Conservation (phyloP, 2,797 vertebrate species). For the Apogon hyalosoma region DNA sequence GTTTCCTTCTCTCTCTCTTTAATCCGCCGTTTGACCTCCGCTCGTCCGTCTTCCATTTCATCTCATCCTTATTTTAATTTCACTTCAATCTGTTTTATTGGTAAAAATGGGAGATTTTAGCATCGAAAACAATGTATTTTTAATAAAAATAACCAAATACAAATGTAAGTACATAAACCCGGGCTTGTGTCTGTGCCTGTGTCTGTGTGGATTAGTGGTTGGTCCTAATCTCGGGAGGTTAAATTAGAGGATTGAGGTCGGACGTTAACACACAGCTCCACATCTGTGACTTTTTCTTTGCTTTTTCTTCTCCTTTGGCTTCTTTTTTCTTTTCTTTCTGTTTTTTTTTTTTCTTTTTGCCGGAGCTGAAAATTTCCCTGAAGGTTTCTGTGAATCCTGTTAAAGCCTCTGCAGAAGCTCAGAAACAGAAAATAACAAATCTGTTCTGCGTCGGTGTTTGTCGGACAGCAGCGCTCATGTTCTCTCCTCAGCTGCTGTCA, state of each 20-base stretch:
- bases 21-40: conserved; percentile 66
- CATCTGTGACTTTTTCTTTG: conserved; percentile 57
- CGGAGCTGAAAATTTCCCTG: conserved; percentile 51
- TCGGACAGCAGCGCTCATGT: conserved; percentile 45
- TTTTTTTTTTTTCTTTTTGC: neutral
- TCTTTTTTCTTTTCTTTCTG: neutral
- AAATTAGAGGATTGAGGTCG: conserved; percentile 75
- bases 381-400: conserved; percentile 60
- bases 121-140: conserved; percentile 18
- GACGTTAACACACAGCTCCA: conserved; percentile 57
- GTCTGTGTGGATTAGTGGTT: conserved; percentile 62
- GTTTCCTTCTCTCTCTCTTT: conserved; percentile 45
- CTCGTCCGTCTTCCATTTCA: conserved; percentile 49
- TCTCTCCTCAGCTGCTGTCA: conserved; percentile 57
- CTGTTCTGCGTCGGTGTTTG: conserved; percentile 37
- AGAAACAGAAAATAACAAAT: conserved; percentile 56
- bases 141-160: conserved; percentile 26
- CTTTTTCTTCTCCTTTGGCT: conserved; percentile 24
- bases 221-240: conserved; percentile 69
- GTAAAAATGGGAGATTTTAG: conserved; percentile 21
- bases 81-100: conserved; percentile 51
- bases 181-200: too few relatives aligned
- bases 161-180: conserved; percentile 9
- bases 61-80: conserved; percentile 57
- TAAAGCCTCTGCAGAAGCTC: conserved; percentile 52